Evolutionary conservation across 2,797 vertebrate genomes (phyloP).

Genomic region (Mormyrops attenuatus): DNA sequence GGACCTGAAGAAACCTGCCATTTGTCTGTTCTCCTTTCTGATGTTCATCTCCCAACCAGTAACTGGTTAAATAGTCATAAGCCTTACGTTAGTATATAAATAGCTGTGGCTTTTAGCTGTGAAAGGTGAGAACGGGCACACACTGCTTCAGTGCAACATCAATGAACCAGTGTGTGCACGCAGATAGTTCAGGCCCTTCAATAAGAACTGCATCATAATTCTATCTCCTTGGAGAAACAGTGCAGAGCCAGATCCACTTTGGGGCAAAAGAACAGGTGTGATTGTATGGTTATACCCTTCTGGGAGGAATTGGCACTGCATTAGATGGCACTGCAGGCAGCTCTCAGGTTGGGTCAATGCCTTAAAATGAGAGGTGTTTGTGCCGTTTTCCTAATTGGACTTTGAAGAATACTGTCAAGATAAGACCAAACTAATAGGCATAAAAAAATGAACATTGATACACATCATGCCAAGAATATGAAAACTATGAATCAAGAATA

Average conservation of each 20-base stretch:
- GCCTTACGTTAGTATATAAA: neutral
- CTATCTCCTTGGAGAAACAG: neutral
- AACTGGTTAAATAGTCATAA: neutral
- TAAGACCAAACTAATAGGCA: neutral
- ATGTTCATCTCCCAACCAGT: neutral
- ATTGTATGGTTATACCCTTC: neutral
- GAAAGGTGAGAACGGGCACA: neutral
- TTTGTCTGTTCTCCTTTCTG: neutral
- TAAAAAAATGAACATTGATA: conserved; percentile 1
- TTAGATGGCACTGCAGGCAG: neutral
- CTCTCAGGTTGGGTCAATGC: neutral
- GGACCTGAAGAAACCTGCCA: neutral
- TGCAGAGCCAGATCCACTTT: neutral
- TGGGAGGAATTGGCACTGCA: neutral
- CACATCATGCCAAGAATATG: neutral
- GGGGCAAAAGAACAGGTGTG: neutral
- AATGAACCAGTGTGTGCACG: neutral
- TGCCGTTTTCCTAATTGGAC: neutral
- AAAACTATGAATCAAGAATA: neutral
- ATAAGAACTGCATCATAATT: neutral
- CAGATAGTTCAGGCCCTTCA: neutral
- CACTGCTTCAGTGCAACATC: neutral
- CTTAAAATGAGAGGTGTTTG: neutral
- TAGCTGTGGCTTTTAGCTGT: neutral
- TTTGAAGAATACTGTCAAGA: neutral